Evolutionary conservation across 1,140 invertebrate species (phyloP).

Genomic region (Stegodyphus mimosarum): DNA sequence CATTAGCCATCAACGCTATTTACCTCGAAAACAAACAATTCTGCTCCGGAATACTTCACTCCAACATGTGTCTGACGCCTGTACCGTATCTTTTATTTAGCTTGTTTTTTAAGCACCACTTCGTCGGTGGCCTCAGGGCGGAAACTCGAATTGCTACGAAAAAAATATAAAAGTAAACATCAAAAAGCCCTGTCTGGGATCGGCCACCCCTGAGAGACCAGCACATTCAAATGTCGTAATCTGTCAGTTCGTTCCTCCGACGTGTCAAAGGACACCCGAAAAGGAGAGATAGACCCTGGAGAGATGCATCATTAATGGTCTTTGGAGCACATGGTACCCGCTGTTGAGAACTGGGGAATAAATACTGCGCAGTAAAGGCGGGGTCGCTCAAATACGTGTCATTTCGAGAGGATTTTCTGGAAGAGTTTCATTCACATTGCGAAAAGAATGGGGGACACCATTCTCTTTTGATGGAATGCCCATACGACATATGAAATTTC

Average conservation of each 20-base stretch:
- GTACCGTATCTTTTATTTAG: slow-evolving; percentile 3
- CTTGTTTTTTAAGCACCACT: neutral
- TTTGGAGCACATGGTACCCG: neutral
- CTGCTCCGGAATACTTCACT: slow-evolving; percentile 1
- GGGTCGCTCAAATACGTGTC: too few relatives aligned
- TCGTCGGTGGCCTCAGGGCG: slow-evolving; percentile 16
- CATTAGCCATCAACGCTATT: too few relatives aligned
- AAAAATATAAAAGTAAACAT: too few relatives aligned
- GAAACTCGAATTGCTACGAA: neutral
- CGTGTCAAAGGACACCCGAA: neutral
- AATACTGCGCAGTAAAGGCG: too few relatives aligned
- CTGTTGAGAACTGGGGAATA: neutral
- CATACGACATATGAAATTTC: too few relatives aligned
- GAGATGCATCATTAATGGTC: slow-evolving; percentile 4
- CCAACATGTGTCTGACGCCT: neutral
- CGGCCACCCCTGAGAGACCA: slow-evolving; percentile 4
- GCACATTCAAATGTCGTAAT: slow-evolving; percentile 11
- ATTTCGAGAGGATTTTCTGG: too few relatives aligned
- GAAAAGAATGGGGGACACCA: too few relatives aligned
- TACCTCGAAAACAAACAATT: neutral
- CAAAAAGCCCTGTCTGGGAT: neutral
- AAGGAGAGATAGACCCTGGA: neutral
- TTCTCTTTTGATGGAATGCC: too few relatives aligned
- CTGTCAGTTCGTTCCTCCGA: slow-evolving; percentile 11
- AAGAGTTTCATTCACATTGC: too few relatives aligned